Evolutionary conservation across 2,113 vertebrate genomes (phyloP).

Genomic region (Lamprologus tigripictilis): DNA sequence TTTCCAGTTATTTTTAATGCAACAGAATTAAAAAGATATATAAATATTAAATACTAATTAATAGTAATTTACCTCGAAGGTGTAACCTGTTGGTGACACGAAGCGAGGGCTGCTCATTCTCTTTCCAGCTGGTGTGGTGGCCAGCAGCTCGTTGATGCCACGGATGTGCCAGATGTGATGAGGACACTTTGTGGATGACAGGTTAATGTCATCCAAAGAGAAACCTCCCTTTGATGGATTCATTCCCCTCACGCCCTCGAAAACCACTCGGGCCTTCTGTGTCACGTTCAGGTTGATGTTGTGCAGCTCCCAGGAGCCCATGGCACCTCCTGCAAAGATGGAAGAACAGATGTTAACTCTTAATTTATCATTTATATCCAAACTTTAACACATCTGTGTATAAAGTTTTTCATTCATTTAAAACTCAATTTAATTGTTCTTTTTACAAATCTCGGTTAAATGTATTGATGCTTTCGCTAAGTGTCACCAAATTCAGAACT

Average conservation of each 20-base stretch:
- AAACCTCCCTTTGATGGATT: constrained; percentile 72
- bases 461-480: neutral
- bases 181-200: constrained; percentile 81
- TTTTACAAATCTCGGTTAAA: neutral
- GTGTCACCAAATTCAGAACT: neutral
- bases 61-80: constrained; percentile 70
- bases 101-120: constrained; percentile 75
- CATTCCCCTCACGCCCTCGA: constrained; percentile 70
- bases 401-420: neutral
- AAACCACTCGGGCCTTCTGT: constrained; percentile 76
- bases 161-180: constrained; percentile 80
- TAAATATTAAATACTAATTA: neutral
- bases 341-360: neutral
- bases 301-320: constrained; percentile 78
- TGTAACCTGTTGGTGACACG: constrained; percentile 78
- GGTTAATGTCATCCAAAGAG: constrained; percentile 86
- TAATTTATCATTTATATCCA: neutral
- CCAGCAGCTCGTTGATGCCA: constrained; percentile 72
- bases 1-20: neutral
- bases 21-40: neutral
- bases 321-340: constrained; percentile 27
- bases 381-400: neutral
- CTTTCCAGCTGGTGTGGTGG: constrained; percentile 31
- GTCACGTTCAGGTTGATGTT: constrained; percentile 67
- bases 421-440: neutral